These are phyloP conservation scores for Leptogaster cylindrica DNA, from an alignment of 2,888 invertebrate species.

Conservation along the genomic window DNA sequence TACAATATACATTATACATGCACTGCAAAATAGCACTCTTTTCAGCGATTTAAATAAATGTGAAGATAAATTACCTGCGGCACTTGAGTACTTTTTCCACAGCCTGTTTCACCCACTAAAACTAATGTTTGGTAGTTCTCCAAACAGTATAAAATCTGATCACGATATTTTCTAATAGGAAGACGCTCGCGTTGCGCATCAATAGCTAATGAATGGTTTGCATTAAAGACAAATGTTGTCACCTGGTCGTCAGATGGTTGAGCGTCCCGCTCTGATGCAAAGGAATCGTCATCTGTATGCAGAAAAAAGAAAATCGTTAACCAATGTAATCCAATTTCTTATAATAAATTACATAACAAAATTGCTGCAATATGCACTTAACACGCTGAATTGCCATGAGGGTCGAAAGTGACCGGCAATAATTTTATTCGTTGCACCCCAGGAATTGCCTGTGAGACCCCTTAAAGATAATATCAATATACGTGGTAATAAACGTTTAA, in stretches of 20 bases:
- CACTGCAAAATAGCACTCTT: too few species aligned
- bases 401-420: too few species aligned
- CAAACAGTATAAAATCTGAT: conserved; percentile 86
- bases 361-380: too few species aligned
- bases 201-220: conserved; percentile 80
- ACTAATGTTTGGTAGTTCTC: conserved; percentile 91
- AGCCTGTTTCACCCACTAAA: conserved; percentile 92
- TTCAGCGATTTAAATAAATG: too few species aligned
- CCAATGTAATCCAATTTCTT: too few species aligned
- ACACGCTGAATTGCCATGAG: too few species aligned
- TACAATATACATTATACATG: background rate
- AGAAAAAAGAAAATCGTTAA: conserved; percentile 10
- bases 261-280: conserved; percentile 53
- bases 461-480: too few species aligned
- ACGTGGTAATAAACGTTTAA: too few species aligned
- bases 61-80: conserved; percentile 83
- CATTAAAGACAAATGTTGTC: conserved; percentile 82
- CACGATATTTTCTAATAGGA: conserved; percentile 85
- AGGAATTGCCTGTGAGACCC: too few species aligned
- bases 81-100: conserved; percentile 95
- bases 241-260: conserved; percentile 53
- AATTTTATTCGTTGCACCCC: too few species aligned
- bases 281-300: conserved; percentile 49
- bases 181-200: conserved; percentile 83
- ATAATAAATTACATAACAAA: too few species aligned